These are phyloP conservation scores for Echinarachnius parma DNA, from an alignment of 53 echinoderm and acorn worm genomes.

Conservation along the genomic window DNA sequence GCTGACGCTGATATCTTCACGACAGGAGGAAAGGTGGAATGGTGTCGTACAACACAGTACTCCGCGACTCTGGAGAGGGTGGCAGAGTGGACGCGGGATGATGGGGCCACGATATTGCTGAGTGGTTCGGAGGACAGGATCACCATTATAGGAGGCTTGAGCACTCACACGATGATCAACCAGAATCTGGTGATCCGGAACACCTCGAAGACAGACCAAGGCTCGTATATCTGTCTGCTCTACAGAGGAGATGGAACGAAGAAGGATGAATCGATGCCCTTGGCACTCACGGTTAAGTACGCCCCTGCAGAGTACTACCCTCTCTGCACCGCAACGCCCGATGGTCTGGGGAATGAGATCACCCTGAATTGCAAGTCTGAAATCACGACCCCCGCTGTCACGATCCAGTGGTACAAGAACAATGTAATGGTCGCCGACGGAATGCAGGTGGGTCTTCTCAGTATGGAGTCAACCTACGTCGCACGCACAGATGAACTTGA, in stretches of 20 bases:
- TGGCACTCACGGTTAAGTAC: conserved; percentile 11
- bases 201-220: conserved; percentile 31
- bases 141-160: conserved; percentile 4
- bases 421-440: conserved; percentile 16
- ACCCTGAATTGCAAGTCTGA: conserved; percentile 5
- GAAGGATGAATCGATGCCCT: not conserved
- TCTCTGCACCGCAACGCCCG: conserved; percentile 27
- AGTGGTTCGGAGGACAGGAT: conserved; percentile 14
- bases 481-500: not conserved
- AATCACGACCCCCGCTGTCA: conserved; percentile 8
- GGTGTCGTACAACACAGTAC: conserved; percentile 10
- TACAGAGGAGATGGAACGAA: not conserved
- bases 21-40: conserved; percentile 20
- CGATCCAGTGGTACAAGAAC: conserved; percentile 37
- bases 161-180: not conserved
- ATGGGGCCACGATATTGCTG: not conserved
- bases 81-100: conserved; percentile 8
- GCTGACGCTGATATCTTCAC: conserved; percentile 20
- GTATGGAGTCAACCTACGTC: not conserved
- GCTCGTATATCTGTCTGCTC: conserved; percentile 20
- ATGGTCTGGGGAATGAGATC: conserved; percentile 1
- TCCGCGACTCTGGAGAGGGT: conserved; percentile 6
- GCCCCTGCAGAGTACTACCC: conserved; percentile 35
- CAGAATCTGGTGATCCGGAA: conserved; percentile 20
- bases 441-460: not conserved